Base-by-base conservation (phyloP, 2,113 vertebrate species). In the Etheostoma cragini region DNA sequence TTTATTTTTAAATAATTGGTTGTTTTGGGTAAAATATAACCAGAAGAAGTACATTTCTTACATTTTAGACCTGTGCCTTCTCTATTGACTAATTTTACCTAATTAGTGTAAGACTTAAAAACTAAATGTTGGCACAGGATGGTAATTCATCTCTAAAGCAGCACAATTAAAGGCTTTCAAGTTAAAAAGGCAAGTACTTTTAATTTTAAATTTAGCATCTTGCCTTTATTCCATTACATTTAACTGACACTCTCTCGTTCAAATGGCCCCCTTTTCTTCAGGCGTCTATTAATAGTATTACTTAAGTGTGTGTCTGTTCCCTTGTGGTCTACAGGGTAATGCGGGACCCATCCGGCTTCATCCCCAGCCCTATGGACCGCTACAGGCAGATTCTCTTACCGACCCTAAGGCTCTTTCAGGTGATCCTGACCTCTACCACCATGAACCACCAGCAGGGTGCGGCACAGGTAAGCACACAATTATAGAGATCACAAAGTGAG, bases 351-450 rank as follows among this genome's bases (percentile, higher is more conserved):
- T 97, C 97, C 0, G 90, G 97, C 35, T 99, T 99, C 91, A 97
- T 99, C 90, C 98, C 98, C 0, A 94, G 96, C 13, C 98, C 97
- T 0, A 88, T 97, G 86, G 97, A 98, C 84, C 96, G 98, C 33
- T 99, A 99, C 87, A 96, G 94, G 30, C 97, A 99, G 94, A 97
- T 99, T 84, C 96, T 99, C 65, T 93, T 99, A 45, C 98, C 98
- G 1, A 96, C 97, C 1, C 94, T 99, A 68, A 96, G 96, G 1
- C 93, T 99, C 3, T 96, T 97, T 74, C 97, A 98, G 47, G 96
- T 99, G 57, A 97, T 99, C 86, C 96, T 99, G 80, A 99, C 98
- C 0, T 99, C 98, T 6, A 98, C 96, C 15, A 96, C 95, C 79
- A 95, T 97, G 50, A 97, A 99, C 24, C 97, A 99, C 87, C 92